Percentiles rank a stretch among this genome's conserved stretches.
These are phyloP conservation scores for Mellivora capensis DNA, from an alignment of 2,113 vertebrate species.

Conservation along the genomic window DNA sequence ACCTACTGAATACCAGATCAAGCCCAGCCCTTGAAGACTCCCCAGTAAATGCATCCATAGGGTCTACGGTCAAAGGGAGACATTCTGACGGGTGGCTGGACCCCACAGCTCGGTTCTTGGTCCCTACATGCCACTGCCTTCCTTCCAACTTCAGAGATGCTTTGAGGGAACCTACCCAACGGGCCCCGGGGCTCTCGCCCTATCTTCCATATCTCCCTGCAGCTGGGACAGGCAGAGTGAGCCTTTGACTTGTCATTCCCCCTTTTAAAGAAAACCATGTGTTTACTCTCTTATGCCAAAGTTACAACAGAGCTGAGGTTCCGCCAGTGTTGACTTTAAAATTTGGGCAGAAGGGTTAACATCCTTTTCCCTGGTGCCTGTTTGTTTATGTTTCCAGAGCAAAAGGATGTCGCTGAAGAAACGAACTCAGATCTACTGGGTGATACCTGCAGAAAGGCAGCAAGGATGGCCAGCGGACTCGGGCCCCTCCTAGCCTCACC, in stretches of 20 bases:
- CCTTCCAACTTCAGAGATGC: not conserved
- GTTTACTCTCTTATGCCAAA: constrained; percentile 53
- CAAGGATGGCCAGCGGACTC: not conserved
- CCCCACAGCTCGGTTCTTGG: rapidly evolving
- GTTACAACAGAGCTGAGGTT: constrained; percentile 41
- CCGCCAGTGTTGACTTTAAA: not conserved
- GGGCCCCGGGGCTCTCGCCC: not conserved
- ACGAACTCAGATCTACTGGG: not conserved
- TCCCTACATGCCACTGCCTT: not conserved
- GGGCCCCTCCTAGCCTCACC: not conserved
- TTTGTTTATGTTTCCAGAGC: not conserved
- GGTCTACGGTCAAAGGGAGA: rapidly evolving
- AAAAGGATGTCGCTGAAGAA: not conserved
- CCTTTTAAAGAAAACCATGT: constrained; percentile 68
- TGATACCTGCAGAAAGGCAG: not conserved
- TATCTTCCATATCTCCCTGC: not conserved
- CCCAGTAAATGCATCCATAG: rapidly evolving
- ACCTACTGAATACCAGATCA: not conserved
- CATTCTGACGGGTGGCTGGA: rapidly evolving
- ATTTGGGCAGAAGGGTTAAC: not conserved
- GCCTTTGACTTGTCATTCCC: not conserved
- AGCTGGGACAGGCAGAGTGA: not conserved
- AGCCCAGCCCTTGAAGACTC: not conserved
- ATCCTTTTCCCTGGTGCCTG: not conserved
- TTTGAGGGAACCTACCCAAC: not conserved